Conservation (phyloP, 2,113 vertebrate species). For the Blennius ocellaris region DNA sequence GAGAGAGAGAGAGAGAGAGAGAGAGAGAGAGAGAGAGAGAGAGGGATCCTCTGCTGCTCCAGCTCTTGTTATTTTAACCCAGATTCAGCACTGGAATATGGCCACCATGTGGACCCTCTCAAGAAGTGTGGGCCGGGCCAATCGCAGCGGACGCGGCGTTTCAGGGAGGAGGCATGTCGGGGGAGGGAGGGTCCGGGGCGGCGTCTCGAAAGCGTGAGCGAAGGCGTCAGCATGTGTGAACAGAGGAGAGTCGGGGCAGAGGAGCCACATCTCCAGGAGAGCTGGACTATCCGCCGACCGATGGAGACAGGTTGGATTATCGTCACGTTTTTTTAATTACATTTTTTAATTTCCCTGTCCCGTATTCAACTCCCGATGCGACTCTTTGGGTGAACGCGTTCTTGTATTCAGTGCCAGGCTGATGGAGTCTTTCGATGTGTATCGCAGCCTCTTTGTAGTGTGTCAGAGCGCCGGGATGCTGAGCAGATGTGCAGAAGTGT, state of each 20-base stretch:
- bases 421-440: slow-evolving; percentile 27
- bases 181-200: slow-evolving; percentile 3
- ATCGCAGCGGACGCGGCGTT: slow-evolving; percentile 43
- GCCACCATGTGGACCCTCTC: slow-evolving; percentile 76
- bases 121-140: slow-evolving; percentile 59
- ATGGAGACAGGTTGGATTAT: slow-evolving; percentile 69
- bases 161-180: slow-evolving; percentile 36
- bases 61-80: slow-evolving; percentile 80
- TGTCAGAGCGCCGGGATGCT: slow-evolving; percentile 39
- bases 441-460: slow-evolving; percentile 11
- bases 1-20: slow-evolving; percentile 58
- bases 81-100: slow-evolving; percentile 75
- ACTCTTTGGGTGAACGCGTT: not conserved
- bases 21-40: slow-evolving; percentile 9
- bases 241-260: slow-evolving; percentile 50
- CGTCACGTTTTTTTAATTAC: not conserved
- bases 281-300: slow-evolving; percentile 49
- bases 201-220: slow-evolving; percentile 30
- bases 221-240: slow-evolving; percentile 51
- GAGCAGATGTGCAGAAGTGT: slow-evolving; percentile 62
- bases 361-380: not conserved
- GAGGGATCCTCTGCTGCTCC: slow-evolving; percentile 43
- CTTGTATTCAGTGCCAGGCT: not conserved
- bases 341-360: no score
- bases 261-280: slow-evolving; percentile 65